phyloP scores from a whole-genome alignment of 2,888 invertebrate genomes.

The Strigamia transsilvanica region DNA sequence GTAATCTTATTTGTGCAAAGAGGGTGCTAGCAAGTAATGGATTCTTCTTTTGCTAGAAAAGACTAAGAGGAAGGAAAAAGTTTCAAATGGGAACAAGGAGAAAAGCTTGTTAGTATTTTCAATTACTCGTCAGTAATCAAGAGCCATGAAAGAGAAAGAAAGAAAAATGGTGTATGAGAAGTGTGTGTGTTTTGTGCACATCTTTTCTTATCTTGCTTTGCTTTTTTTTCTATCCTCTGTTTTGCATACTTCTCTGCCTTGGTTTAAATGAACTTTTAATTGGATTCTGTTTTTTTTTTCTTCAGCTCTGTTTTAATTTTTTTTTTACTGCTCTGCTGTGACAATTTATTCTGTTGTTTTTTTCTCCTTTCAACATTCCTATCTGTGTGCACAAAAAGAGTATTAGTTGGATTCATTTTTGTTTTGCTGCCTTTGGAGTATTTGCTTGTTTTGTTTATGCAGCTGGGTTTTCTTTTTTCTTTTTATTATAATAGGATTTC shows the following conservation, averaged over 20 bases:
- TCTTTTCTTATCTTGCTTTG: constrained; percentile 20
- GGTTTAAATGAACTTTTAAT: constrained; percentile 43
- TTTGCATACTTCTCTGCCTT: constrained; percentile 33
- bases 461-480: not conserved
- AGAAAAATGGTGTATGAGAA: constrained; percentile 19
- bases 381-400: not conserved
- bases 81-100: constrained; percentile 48
- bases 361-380: not conserved
- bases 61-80: constrained; percentile 27
- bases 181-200: constrained; percentile 24
- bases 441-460: constrained; percentile 24
- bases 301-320: constrained; percentile 14
- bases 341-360: constrained; percentile 9
- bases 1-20: constrained; percentile 49
- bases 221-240: constrained; percentile 6
- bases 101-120: constrained; percentile 49
- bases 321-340: constrained; percentile 5
- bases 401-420: constrained; percentile 5
- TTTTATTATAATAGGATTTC: not conserved
- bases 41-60: constrained; percentile 45
- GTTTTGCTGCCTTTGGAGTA: not conserved
- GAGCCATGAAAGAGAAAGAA: constrained; percentile 13
- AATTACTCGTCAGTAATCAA: constrained; percentile 47
- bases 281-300: constrained; percentile 2
- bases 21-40: constrained; percentile 48